A percentile compares a stretch with the other conserved stretches of the same genome.
Evolutionary conservation across 2,113 vertebrate species (phyloP).

Genomic region (Burhinus bistriatus): DNA sequence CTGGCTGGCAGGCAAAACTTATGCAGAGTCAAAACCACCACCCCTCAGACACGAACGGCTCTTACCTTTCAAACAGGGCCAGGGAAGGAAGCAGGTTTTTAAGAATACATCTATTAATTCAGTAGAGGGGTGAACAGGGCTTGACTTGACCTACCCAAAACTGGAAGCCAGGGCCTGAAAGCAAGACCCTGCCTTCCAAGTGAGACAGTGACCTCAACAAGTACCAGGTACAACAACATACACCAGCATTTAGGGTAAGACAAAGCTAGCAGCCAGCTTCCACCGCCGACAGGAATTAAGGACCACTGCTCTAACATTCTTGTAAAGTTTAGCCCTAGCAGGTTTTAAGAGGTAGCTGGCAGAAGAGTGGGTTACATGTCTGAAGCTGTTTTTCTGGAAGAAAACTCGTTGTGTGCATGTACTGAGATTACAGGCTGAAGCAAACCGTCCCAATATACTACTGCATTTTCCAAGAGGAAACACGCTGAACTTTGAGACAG

Average conservation of each 20-base stretch:
- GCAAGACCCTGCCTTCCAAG: neutral
- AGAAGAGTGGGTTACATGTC: neutral
- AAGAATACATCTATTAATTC: neutral
- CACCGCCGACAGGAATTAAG: neutral
- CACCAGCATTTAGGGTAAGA: neutral
- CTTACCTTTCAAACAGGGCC: neutral
- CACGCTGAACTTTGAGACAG: neutral
- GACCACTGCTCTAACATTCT: neutral
- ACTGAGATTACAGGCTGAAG: neutral
- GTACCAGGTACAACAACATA: neutral
- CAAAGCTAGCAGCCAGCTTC: neutral
- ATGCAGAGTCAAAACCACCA: neutral
- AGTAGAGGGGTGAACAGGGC: neutral
- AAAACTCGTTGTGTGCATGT: neutral
- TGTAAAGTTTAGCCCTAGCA: neutral
- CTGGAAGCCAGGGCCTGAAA: neutral
- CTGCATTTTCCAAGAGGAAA: constrained; percentile 8
- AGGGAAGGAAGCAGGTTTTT: neutral
- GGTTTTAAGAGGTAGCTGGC: neutral
- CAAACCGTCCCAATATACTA: neutral
- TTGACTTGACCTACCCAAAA: neutral
- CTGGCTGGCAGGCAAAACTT: neutral
- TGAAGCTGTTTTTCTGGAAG: neutral
- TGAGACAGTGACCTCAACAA: neutral
- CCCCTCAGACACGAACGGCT: neutral